Evolutionary conservation across 2,888 invertebrate species (phyloP), one percentile per base, ranked within the genome.

Genomic region (Diachrysia chrysitis): DNA sequence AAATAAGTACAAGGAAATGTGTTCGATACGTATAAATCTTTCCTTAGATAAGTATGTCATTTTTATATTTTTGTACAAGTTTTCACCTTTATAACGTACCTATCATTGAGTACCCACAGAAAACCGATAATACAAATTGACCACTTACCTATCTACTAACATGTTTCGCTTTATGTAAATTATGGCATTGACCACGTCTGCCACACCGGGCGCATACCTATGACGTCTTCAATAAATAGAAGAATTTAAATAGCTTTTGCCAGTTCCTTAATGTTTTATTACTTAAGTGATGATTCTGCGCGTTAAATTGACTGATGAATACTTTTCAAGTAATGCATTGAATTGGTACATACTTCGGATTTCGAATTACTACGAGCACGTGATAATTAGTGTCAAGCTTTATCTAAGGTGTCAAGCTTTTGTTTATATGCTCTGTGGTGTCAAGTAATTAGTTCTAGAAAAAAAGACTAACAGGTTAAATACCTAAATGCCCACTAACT

Each of bases 181-280:
- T 37, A 35, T 21, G 19, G 66, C 60, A 67, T 72, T 73, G 63
- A 61, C 60, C 63, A 66, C 48, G 54, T 59, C 48, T 29, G 19
- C 23, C 54, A 60, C 64, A 57, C 48, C 55, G 53, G 55, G 46
- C 53, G 66, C 66, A 70, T 71, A 55, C 25, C 29, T 58, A 66
- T 60, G 67, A 77, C 54, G 59, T 71, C 66, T 71, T 60, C 66
- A 77, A 71, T 71, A 68, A 71, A 77, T 73, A 79, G 61, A n/a
- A 57, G 59, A 54, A 61, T 66, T 65, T 21, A 64, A 68, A 76
- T 71, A 69, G 64, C 72, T 69, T 63, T 64, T 61, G 60, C 51
- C 51, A 63, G 58, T 68, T 67, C 63, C 59, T 58, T 71, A 37
- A 48, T 57, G 63, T 65, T 67, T 60, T 63, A 61, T 64, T 51